Evolutionary conservation across 2,113 vertebrate genomes (phyloP), one percentile per base, ranked within the genome.

Genomic region (Nestor notabilis): DNA sequence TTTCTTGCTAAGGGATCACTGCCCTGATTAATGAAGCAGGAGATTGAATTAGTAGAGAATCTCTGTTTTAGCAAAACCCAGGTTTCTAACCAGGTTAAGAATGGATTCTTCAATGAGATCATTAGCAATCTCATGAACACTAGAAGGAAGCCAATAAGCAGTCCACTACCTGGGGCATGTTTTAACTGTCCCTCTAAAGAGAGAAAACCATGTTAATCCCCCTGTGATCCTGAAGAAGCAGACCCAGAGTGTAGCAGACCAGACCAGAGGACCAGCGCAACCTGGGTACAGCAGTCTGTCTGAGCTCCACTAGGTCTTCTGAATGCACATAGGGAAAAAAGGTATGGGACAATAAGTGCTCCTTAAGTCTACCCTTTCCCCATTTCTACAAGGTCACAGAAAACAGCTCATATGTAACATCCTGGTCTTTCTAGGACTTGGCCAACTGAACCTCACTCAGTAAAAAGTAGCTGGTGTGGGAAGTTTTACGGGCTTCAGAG

Each of bases 331-430:
- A 33, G 11, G 14, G 37, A 35, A 14, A n/a, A 61, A 72, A 83
- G 8, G 7, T 37, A 58, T 16, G 6, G 64, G 27, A 53, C 21
- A 27, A 13, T 31, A 55, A 55, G 16, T 31, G 8, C 19, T 82
- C 14, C 31, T 69, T 60, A 27, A 69, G 11, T 21, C 18, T 66
- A 5, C n/a, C 17, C 7, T 84, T 66, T 29, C 58, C 10, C 11
- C 13, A 6, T 50, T 66, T 83, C 35, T 31, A 37, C 19, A 46
- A 60, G 13, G 7, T 53, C 63, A 28, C 27, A 44, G 46, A 53
- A 56, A 7, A 56, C 7, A 77, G 27, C 28, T 50, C 0, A 0
- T n/a, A 7, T 1, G 8, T 24, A 70, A 43, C 13, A 31, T 41
- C 9, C 43, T 35, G n/a, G 17, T n/a, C 25, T 49, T 56, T 31